Percentiles rank a stretch among this genome's conserved stretches.
Evolutionary conservation across 2,888 invertebrate genomes (phyloP).

Genomic region (Orchesellides sinensis): DNA sequence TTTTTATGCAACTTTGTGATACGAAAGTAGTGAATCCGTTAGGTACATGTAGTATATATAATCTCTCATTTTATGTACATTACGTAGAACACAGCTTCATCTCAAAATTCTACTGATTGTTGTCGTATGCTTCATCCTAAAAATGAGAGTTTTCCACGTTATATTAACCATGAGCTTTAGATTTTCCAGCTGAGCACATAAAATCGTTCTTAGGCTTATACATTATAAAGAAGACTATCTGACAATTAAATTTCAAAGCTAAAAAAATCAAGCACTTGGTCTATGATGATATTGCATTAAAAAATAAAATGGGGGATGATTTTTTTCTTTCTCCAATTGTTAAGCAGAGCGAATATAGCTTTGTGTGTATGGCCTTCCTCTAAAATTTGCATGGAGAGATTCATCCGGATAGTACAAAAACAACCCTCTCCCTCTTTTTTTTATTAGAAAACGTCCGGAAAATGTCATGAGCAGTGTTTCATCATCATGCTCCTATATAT

Average conservation of each 20-base stretch:
- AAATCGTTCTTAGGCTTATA: conserved; percentile 14
- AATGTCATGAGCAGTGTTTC: conserved; percentile 63
- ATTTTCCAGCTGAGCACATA: conserved; percentile 43
- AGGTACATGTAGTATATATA: not conserved
- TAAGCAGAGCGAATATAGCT: conserved; percentile 32
- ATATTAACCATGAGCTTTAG: conserved; percentile 8
- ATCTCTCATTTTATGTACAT: conserved; percentile 10
- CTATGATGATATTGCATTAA: conserved; percentile 41
- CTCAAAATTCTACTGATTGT: conserved; percentile 44
- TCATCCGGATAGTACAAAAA: conserved; percentile 30
- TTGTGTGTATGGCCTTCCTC: conserved; percentile 38
- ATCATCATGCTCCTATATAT: conserved; percentile 30
- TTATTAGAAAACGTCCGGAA: conserved; percentile 55
- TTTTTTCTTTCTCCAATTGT: conserved; percentile 60
- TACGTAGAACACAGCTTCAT: conserved; percentile 1
- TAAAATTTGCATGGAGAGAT: conserved; percentile 43
- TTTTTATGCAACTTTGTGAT: not conserved
- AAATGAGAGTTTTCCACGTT: not conserved
- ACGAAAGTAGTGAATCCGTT: not conserved
- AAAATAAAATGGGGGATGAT: conserved; percentile 36
- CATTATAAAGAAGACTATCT: no score
- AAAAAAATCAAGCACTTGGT: conserved; percentile 22
- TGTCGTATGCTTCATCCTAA: conserved; percentile 51
- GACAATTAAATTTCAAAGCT: conserved; percentile 9
- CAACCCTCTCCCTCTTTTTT: conserved; percentile 37